Conservation (phyloP, 2,797 vertebrate species). For the Aeoliscus strigatus region DNA sequence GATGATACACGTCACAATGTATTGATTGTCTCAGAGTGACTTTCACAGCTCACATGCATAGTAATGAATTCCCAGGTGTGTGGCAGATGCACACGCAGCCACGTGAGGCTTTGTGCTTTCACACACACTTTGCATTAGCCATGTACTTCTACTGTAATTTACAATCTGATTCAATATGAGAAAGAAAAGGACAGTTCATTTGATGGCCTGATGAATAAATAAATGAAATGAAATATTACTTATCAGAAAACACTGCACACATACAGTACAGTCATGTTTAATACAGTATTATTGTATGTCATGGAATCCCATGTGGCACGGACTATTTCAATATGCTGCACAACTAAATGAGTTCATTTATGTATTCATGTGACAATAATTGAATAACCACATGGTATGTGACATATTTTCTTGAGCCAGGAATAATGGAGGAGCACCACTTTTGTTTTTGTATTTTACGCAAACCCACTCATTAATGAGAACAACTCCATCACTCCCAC, state of each 20-base stretch:
- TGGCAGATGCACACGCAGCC: conserved; percentile 42
- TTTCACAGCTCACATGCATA: conserved; percentile 23
- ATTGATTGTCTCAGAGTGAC: conserved; percentile 25
- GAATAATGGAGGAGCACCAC: neutral
- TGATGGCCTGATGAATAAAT: neutral
- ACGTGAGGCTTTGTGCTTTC: conserved; percentile 22
- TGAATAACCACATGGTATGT: neutral
- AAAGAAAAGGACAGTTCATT: conserved; percentile 15
- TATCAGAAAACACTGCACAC: neutral
- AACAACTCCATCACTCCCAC: neutral
- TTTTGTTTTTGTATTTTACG: neutral
- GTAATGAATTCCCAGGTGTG: conserved; percentile 16
- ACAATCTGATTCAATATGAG: conserved; percentile 29
- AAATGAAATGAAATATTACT: neutral
- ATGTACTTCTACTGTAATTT: conserved; percentile 21
- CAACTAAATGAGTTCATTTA: conserved; percentile 17
- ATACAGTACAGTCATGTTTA: too few species aligned
- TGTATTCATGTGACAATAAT: conserved; percentile 1
- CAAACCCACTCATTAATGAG: conserved; percentile 1
- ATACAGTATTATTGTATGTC: too few species aligned
- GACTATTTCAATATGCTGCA: conserved; percentile 10
- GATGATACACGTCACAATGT: neutral
- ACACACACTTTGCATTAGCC: conserved; percentile 7
- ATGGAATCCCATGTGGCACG: conserved; percentile 9
- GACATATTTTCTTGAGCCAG: neutral